Base-by-base conservation (phyloP, 1,140 invertebrate genomes). In the Venustaconcha ellipsiformis region DNA sequence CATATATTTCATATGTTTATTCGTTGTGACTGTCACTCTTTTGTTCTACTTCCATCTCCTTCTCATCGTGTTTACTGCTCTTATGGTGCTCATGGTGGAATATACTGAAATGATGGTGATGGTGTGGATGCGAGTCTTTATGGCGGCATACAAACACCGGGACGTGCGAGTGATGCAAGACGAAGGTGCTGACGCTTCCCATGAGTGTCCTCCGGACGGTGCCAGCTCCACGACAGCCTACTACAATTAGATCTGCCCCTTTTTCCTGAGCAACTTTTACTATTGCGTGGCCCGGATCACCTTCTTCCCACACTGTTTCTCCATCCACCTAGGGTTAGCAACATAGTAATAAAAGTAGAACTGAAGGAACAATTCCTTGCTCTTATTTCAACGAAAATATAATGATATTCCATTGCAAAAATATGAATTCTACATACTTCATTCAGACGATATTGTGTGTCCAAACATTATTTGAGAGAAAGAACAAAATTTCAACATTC, bases 121-220 rank as follows among this genome's bases (percentile, higher is more conserved):
- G 74, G 30, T 70, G 67, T 18, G 69, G 30, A 8, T 63, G 59
- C 15, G 65, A 70, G 37, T 76, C 73, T 63, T 75, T 76, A 59
- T 80, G 78, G 15, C 74, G n/a, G 12, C 69, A 57, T 4, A 80
- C 70, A n/a, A 80, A 56, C n/a, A 82, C 82, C 14, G 83, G 81
- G 17, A 84, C 67, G 56, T 74, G 20, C 0, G 81, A 37, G 62
- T 84, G 79, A 30, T 80, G 81, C 5, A 83, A 58, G 55, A 83
- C 76, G 62, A 80, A 84, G 55, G 82, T 79, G 48, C 81, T 84
- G 69, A 84, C 80, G 69, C 83, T 84, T 58, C 83, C 81, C 30
- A 82, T 62, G 14, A 84, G 68, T 58, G 81, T 78, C 18, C 83
- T 72, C 37, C 81, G 71, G 8, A 84, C 58, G 23, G 75, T 64